Percentiles rank a stretch among this genome's conserved stretches.
Evolutionary conservation across 2,888 invertebrate genomes (phyloP).

Genomic region (Pseudanteris insignis): DNA sequence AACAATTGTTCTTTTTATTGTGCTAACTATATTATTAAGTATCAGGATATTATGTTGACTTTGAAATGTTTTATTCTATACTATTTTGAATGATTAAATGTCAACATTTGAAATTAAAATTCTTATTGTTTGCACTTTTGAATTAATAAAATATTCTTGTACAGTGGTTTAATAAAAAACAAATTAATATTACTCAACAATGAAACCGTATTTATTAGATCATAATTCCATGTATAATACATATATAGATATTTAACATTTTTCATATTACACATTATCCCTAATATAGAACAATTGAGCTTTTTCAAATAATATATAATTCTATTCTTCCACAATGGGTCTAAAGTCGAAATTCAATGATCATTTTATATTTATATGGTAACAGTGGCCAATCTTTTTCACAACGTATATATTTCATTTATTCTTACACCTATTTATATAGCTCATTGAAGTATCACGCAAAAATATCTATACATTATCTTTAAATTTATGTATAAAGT

Average conservation of each 20-base stretch:
- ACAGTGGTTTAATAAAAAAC: too few species aligned
- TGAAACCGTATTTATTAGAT: slow-evolving; percentile 50
- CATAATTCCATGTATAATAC: slow-evolving; percentile 47
- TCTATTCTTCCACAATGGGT: slow-evolving; percentile 39
- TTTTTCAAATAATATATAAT: slow-evolving; percentile 42
- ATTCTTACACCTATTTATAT: slow-evolving; percentile 7
- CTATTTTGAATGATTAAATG: too few species aligned
- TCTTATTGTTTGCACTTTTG: too few species aligned
- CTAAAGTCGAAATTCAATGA: slow-evolving; percentile 32
- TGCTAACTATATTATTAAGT: too few species aligned
- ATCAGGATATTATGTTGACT: too few species aligned
- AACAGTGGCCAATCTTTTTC: slow-evolving; percentile 9
- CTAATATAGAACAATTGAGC: slow-evolving; percentile 51
- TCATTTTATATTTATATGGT: slow-evolving; percentile 21
- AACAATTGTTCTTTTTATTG: too few species aligned
- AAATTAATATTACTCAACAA: slow-evolving; percentile 51
- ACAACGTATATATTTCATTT: background rate
- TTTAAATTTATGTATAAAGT: slow-evolving; percentile 17
- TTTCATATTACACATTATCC: slow-evolving; percentile 47
- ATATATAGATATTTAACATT: slow-evolving; percentile 48
- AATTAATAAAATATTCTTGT: too few species aligned
- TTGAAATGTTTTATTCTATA: too few species aligned
- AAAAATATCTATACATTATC: slow-evolving; percentile 24
- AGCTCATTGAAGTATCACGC: slow-evolving; percentile 19
- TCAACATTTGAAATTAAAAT: too few species aligned